Percentiles rank a stretch among this genome's conserved stretches.
Conservation (phyloP, 2,888 invertebrate genomes). For the Neoascia interrupta region DNA sequence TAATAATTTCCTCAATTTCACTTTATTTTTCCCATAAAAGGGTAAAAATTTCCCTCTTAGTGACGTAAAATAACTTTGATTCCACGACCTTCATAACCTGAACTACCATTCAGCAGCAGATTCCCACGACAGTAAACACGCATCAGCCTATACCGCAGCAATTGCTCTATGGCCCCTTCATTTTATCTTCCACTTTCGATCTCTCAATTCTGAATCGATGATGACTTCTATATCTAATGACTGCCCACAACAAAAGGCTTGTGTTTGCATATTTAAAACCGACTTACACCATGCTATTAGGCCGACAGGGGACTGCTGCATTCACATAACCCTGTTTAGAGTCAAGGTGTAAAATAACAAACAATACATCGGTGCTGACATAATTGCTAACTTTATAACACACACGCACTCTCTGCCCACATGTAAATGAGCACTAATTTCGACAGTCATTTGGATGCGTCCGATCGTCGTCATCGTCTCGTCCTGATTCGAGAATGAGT, state of each 20-base stretch:
- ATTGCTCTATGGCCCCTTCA: constrained; percentile 15
- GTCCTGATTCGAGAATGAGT: constrained; percentile 18
- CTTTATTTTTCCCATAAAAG: background rate
- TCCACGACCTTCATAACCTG: constrained; percentile 56
- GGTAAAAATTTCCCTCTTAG: too few species aligned
- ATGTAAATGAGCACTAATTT: constrained; percentile 68
- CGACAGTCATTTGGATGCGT: constrained; percentile 62
- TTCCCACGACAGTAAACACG: constrained; percentile 46
- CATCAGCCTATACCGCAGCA: too few species aligned
- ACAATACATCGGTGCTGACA: constrained; percentile 58
- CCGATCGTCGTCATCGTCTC: background rate
- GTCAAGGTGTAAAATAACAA: constrained; percentile 65
- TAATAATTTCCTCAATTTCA: too few species aligned
- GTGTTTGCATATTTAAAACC: constrained; percentile 49
- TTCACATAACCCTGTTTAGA: background rate
- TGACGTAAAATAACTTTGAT: background rate
- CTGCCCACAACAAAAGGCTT: constrained; percentile 44
- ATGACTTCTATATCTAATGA: constrained; percentile 57
- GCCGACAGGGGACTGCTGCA: background rate
- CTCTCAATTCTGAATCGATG: constrained; percentile 43
- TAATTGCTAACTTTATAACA: constrained; percentile 49
- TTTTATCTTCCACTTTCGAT: constrained; percentile 20
- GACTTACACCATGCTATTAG: constrained; percentile 48
- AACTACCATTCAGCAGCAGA: background rate
- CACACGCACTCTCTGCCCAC: constrained; percentile 39